Evolutionary conservation across 2,888 invertebrate species (phyloP).

Genomic region (Nomada lathburiana): DNA sequence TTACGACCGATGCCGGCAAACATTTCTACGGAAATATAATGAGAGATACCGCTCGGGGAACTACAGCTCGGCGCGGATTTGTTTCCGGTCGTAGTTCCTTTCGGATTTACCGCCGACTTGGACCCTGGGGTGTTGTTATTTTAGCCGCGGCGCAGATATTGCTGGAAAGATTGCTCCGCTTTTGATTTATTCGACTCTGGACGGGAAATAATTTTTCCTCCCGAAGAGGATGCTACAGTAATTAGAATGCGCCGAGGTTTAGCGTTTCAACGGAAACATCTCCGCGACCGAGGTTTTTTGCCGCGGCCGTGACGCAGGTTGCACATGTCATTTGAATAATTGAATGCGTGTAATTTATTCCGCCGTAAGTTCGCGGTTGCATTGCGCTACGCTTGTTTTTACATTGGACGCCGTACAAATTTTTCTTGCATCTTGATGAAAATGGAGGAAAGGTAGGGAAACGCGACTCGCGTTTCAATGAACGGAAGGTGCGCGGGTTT

Average conservation of each 20-base stretch:
- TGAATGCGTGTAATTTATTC: constrained; percentile 43
- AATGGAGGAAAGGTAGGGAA: not conserved
- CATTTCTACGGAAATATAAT: not conserved
- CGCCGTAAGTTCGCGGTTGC: not conserved
- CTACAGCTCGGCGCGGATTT: not conserved
- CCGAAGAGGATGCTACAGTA: not conserved
- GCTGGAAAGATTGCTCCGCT: not conserved
- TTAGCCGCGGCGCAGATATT: not conserved
- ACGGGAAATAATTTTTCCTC: not conserved
- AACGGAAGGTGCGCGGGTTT: not conserved
- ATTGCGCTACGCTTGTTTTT: constrained; percentile 17
- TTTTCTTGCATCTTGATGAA: constrained; percentile 13
- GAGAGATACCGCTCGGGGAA: not conserved
- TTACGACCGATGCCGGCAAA: not conserved
- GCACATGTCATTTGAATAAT: constrained; percentile 40
- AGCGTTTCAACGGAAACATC: not conserved
- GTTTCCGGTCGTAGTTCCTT: not conserved
- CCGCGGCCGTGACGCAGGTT: not conserved
- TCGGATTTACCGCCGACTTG: not conserved
- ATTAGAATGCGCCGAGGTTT: not conserved
- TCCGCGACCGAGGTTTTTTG: constrained; percentile 15
- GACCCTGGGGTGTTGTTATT: not conserved
- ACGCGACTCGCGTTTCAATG: not conserved
- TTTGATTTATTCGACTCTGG: not conserved
- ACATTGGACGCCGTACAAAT: not conserved